Evolutionary conservation across 2,797 vertebrate genomes (phyloP).

Genomic region (Sebastes trivittatus): DNA sequence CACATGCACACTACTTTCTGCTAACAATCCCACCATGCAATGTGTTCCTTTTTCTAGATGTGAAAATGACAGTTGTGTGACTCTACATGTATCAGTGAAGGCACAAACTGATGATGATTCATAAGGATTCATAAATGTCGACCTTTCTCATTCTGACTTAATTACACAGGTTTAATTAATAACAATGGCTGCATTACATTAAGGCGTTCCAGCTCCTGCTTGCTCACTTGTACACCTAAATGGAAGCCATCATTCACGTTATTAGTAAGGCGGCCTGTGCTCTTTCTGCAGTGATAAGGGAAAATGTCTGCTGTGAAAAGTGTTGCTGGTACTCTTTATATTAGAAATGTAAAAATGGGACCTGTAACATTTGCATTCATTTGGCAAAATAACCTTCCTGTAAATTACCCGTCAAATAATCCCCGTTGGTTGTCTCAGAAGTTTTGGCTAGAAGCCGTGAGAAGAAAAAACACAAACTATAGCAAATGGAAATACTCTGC

Average conservation of each 20-base stretch:
- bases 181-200: not conserved
- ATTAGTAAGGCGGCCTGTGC: not conserved
- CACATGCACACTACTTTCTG: not conserved
- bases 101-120: not conserved
- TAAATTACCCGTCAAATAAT: not conserved
- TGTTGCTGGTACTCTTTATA: too few relatives aligned
- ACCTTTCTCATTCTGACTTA: too few relatives aligned
- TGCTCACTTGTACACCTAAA: not conserved
- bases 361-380: not conserved
- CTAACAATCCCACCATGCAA: not conserved
- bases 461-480: not conserved
- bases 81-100: not conserved
- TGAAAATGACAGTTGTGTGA: not conserved
- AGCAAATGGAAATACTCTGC: not conserved
- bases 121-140: too few relatives aligned
- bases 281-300: not conserved
- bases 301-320: not conserved
- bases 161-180: too few relatives aligned
- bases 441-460: not conserved
- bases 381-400: not conserved
- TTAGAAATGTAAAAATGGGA: not conserved
- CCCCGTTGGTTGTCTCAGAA: not conserved
- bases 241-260: not conserved
- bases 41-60: not conserved
- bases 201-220: not conserved